Base-by-base conservation (phyloP, 2,888 invertebrate species). In the Pyrochroa serraticornis region DNA sequence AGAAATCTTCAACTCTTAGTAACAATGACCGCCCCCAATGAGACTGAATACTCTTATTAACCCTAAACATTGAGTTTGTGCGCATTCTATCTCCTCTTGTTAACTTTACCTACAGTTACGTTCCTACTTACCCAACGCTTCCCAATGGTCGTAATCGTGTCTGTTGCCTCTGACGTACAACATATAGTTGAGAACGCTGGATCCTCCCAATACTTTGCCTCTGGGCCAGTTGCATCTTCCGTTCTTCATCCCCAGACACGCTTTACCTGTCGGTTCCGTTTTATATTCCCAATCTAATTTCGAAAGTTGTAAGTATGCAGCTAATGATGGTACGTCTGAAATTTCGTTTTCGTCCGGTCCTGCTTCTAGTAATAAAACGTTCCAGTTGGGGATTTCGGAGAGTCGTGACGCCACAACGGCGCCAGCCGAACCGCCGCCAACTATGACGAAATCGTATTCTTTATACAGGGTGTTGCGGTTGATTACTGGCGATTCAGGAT, bases 281-380 rank as follows among this genome's bases (percentile, higher is more conserved):
- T 93, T 93, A 80, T 93, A 95, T 67, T 89, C 88, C 93, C 93
- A 95, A 79, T 95, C 94, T 58, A 94, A 78, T 75, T 91, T 89
- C 63, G 91, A 90, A 56, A 93, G 82, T 79, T 95, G 94, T 42
- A 95, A 81, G 76, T 93, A 95, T 0, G 91, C 92, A 0, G 93
- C 91, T 70, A 94, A 77, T 44, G 93, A 92, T 30, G 93, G 93
- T 56, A 93, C 93, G 76, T 93, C 93, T 1, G 91, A 88, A 62
- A 93, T 89, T 79, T 93, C 92, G 78, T 92, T 93, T 77, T 93
- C 93, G 69, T 93, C 92, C 1, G 91, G 91, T 22, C 93, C 94
- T 38, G 91, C 92, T 80, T 94, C 94, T 45, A 94, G 77, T 5
- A 94, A 81, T 31, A 94, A 81, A 0, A 92, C 86, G 62, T 86